Evolutionary conservation across 2,113 vertebrate species (phyloP).

Genomic region (Odocoileus virginianus): DNA sequence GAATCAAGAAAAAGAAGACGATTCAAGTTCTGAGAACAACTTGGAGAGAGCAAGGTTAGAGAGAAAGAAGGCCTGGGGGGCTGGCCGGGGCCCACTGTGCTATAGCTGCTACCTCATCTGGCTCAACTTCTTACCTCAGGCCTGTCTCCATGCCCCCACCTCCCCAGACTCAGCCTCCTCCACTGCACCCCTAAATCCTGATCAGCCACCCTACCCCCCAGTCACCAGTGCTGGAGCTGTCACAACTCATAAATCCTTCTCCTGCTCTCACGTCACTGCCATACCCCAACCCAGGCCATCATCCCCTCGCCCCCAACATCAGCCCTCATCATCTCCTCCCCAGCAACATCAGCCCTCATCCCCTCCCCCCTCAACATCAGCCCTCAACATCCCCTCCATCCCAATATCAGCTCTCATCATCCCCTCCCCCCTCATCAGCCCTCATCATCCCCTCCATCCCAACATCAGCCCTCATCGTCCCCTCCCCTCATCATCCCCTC

Average conservation of each 20-base stretch:
- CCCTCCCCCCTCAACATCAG: too few relatives aligned
- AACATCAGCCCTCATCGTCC: too few relatives aligned
- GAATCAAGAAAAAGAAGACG: background rate
- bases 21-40: background rate
- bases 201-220: background rate
- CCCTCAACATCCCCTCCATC: too few relatives aligned
- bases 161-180: background rate
- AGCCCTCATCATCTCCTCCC: too few relatives aligned
- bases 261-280: background rate
- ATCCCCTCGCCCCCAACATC: too few relatives aligned
- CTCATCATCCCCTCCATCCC: too few relatives aligned
- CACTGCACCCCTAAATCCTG: background rate
- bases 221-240: background rate
- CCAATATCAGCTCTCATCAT: too few relatives aligned
- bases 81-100: background rate
- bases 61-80: background rate
- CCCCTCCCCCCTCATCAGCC: too few relatives aligned
- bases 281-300: background rate
- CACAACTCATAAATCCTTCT: too few relatives aligned
- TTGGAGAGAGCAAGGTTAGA: background rate
- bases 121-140: background rate
- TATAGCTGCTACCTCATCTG: background rate
- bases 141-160: background rate
- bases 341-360: too few relatives aligned
- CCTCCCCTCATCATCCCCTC: too few relatives aligned